Evolutionary conservation across 2,888 invertebrate species (phyloP).

Genomic region (Euclidia mi): DNA sequence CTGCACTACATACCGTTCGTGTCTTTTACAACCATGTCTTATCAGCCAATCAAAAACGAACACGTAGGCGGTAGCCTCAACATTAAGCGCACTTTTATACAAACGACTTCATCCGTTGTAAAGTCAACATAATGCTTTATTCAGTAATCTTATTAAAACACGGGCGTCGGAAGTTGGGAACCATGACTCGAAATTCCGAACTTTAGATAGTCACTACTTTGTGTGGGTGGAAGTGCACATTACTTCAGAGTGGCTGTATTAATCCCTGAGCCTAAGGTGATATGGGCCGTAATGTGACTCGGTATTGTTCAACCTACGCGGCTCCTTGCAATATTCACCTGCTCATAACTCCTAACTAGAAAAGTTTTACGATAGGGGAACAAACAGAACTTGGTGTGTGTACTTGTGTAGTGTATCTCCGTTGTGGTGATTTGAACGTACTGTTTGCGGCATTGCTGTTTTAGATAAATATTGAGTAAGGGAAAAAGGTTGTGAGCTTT

Average conservation of each 20-base stretch:
- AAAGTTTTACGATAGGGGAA: conserved; percentile 37
- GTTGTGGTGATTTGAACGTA: conserved; percentile 38
- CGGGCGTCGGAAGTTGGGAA: conserved; percentile 29
- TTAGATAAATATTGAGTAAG: conserved; percentile 4
- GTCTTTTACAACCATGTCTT: no score
- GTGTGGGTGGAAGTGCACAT: conserved; percentile 35
- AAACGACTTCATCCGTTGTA: conserved; percentile 18
- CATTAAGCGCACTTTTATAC: conserved; percentile 1
- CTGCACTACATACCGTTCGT: no score
- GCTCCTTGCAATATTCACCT: conserved; percentile 45
- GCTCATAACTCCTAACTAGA: conserved; percentile 31
- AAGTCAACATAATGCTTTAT: conserved; percentile 35
- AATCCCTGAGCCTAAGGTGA: conserved; percentile 41
- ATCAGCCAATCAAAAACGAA: no score
- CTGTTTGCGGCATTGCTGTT: not conserved
- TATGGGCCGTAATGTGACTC: conserved; percentile 21
- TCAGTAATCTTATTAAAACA: conserved; percentile 39
- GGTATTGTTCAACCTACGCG: conserved; percentile 34
- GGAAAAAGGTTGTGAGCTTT: no score
- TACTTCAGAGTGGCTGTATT: conserved; percentile 38
- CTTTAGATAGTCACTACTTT: conserved; percentile 39
- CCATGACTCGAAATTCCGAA: conserved; percentile 49
- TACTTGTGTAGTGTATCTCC: conserved; percentile 21
- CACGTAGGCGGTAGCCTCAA: no score
- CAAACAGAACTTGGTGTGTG: conserved; percentile 38